Conservation (phyloP, 2,888 invertebrate genomes). For the Drosophila nr. medialis region DNA sequence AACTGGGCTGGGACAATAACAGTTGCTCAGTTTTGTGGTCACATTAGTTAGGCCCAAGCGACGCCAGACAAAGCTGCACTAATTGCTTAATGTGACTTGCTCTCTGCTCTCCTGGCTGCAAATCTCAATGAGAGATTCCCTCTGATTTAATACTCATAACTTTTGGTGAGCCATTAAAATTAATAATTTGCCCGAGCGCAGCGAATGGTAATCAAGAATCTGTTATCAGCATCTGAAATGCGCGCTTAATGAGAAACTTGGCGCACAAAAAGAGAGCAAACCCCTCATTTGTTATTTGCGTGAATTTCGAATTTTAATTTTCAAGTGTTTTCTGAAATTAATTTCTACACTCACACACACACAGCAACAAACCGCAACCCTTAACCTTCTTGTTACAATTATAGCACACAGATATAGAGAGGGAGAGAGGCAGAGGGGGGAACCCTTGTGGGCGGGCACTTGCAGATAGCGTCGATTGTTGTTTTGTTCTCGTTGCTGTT, state of each 20-base stretch:
- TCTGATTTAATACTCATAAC: constrained; percentile 48
- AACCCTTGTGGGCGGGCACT: constrained; percentile 39
- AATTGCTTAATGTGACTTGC: constrained; percentile 64
- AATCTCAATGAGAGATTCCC: constrained; percentile 6
- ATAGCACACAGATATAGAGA: not conserved
- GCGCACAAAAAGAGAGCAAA: not conserved
- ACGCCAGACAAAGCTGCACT: constrained; percentile 70
- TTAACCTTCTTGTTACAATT: constrained; percentile 50
- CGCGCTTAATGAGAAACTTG: constrained; percentile 54
- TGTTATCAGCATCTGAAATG: constrained; percentile 65
- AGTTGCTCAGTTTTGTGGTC: constrained; percentile 14
- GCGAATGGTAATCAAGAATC: constrained; percentile 57
- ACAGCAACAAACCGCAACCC: constrained; percentile 57
- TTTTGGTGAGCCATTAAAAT: constrained; percentile 78
- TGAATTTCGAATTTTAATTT: constrained; percentile 80
- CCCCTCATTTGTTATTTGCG: constrained; percentile 11
- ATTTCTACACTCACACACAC: constrained; percentile 68
- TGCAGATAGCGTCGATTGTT: constrained; percentile 60
- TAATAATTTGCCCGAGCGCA: constrained; percentile 77
- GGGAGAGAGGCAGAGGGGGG: not conserved
- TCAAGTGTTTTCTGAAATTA: constrained; percentile 82
- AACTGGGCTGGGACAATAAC: constrained; percentile 14
- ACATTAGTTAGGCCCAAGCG: constrained; percentile 72
- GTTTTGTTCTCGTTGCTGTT: constrained; percentile 36
- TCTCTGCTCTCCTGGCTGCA: constrained; percentile 23